Evolutionary conservation across 2,113 vertebrate species (phyloP).

Genomic region (Halichoerus grypus): DNA sequence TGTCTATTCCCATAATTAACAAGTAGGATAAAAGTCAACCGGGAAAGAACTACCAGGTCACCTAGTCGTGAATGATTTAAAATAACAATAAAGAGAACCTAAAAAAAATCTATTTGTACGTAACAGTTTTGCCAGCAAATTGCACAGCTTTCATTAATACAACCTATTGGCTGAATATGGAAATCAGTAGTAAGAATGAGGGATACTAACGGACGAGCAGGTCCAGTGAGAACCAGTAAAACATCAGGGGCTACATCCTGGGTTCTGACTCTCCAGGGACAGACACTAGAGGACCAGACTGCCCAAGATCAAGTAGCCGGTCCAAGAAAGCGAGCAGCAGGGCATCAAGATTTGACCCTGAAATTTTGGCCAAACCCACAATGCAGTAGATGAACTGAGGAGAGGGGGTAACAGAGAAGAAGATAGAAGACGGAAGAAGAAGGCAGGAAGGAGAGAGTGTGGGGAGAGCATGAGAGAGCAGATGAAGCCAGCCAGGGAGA

Average conservation of each 20-base stretch:
- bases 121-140: not conserved
- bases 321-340: not conserved
- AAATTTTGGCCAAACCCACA: not conserved
- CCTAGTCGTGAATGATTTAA: not conserved
- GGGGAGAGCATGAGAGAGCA: not conserved
- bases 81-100: not conserved
- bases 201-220: accelerated
- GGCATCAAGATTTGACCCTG: not conserved
- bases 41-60: not conserved
- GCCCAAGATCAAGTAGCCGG: not conserved
- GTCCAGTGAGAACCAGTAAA: not conserved
- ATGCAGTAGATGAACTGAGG: too few relatives aligned
- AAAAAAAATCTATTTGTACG: not conserved
- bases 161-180: not conserved
- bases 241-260: not conserved
- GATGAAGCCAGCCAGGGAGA: not conserved
- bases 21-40: not conserved
- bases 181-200: not conserved
- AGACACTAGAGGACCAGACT: accelerated
- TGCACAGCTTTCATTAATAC: not conserved
- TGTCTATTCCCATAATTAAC: not conserved
- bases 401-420: not conserved
- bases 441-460: accelerated
- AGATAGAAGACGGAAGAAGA: accelerated
- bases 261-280: not conserved